These are phyloP conservation scores for Caenorhabditis angaria DNA, from an alignment of 2,888 invertebrate genomes.

Conservation along the genomic window DNA sequence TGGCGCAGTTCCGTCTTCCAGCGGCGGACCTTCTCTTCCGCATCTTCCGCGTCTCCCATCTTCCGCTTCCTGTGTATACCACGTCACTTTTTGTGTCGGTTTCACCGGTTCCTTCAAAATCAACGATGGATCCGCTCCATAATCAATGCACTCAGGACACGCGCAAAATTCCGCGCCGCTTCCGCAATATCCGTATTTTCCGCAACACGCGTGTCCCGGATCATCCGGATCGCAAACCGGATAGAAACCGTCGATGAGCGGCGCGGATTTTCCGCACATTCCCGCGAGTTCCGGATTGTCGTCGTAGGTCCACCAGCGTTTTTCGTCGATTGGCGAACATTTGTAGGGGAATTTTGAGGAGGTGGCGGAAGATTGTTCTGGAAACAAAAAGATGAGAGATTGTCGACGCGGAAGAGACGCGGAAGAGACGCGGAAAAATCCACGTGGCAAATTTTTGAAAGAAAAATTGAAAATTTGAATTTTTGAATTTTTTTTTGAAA, in stretches of 20 bases:
- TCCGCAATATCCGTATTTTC: slow-evolving; percentile 70
- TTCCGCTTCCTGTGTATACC: slow-evolving; percentile 64
- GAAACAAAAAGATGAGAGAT: no score
- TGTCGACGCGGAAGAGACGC: no score
- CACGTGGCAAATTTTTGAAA: no score
- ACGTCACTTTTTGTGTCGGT: slow-evolving; percentile 54
- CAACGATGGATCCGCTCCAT: slow-evolving; percentile 60
- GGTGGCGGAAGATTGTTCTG: no score
- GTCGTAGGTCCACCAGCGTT: slow-evolving; percentile 72
- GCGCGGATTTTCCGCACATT: slow-evolving; percentile 70
- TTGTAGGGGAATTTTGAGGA: slow-evolving; percentile 31
- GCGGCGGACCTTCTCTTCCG: slow-evolving; percentile 57
- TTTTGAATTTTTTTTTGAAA: no score
- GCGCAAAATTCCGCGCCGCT: slow-evolving; percentile 68
- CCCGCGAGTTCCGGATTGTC: slow-evolving; percentile 65
- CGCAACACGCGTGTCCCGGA: slow-evolving; percentile 70
- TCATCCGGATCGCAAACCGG: slow-evolving; percentile 72
- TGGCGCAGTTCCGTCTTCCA: slow-evolving; percentile 53
- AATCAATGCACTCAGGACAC: slow-evolving; percentile 69
- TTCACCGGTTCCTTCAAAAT: slow-evolving; percentile 65
- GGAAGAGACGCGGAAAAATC: no score
- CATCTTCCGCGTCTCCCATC: slow-evolving; percentile 66
- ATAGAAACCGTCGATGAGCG: slow-evolving; percentile 69
- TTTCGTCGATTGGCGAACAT: slow-evolving; percentile 26
- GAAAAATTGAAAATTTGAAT: no score